Conservation (phyloP, 2,888 invertebrate genomes). For the Aporophyla nigra region DNA sequence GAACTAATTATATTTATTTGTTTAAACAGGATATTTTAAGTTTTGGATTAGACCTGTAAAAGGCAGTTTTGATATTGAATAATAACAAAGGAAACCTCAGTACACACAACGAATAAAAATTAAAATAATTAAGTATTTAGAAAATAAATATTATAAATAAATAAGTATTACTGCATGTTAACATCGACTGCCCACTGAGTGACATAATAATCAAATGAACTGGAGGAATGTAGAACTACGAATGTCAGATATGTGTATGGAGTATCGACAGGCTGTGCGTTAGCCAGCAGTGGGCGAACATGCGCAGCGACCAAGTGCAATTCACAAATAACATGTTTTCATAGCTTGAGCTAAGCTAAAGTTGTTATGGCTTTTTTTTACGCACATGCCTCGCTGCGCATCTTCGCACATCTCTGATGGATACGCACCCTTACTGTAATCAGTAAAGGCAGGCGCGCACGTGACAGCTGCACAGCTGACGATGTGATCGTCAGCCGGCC, state of each 20-base stretch:
- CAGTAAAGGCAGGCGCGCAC: background rate
- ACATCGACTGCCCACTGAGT: background rate
- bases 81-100: background rate
- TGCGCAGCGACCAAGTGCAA: background rate
- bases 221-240: background rate
- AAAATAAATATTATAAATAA: background rate
- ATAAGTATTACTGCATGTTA: background rate
- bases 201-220: background rate
- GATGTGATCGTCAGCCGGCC: background rate
- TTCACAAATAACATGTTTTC: background rate
- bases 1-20: background rate
- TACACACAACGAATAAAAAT: background rate
- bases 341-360: background rate
- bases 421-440: background rate
- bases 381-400: background rate
- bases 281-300: no score
- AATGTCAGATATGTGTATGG: no score
- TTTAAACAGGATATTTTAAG: background rate
- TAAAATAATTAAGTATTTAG: background rate
- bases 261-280: background rate
- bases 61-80: background rate
- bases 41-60: background rate
- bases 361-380: background rate
- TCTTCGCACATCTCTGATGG: background rate
- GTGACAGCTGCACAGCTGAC: slow-evolving; percentile 9